These are phyloP conservation scores for Axis porcinus DNA, from an alignment of 2,113 vertebrate species.

Conservation along the genomic window DNA sequence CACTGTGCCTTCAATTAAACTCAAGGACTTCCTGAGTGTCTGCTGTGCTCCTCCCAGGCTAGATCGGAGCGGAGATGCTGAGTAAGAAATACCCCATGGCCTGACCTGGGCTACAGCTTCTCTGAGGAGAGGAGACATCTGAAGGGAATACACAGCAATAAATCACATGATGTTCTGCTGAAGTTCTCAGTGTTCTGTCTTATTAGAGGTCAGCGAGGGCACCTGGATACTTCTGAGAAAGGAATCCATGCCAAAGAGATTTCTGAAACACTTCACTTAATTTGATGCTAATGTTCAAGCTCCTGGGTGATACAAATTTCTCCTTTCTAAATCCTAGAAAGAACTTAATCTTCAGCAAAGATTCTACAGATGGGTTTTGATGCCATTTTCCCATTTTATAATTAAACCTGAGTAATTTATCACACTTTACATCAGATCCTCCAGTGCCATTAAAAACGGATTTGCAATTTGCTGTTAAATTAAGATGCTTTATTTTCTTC, in stretches of 20 bases:
- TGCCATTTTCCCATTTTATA: slow-evolving; percentile 30
- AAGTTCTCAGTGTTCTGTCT: neutral
- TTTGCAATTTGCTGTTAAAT: slow-evolving; percentile 54
- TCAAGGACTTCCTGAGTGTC: neutral
- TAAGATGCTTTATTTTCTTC: slow-evolving; percentile 46
- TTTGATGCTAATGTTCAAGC: neutral
- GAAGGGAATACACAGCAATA: neutral
- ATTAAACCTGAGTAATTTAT: slow-evolving; percentile 21
- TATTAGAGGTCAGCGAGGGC: neutral
- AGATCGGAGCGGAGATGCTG: neutral
- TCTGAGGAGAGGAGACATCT: neutral
- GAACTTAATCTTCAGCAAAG: neutral
- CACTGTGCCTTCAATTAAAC: neutral
- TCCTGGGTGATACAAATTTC: neutral
- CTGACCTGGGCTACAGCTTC: neutral
- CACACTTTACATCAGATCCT: slow-evolving; percentile 26
- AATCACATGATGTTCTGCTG: neutral
- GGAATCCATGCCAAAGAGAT: neutral
- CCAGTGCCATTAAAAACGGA: slow-evolving; percentile 42
- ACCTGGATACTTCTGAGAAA: neutral
- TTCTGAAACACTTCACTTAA: neutral
- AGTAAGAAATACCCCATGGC: neutral
- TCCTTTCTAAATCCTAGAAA: slow-evolving; percentile 41
- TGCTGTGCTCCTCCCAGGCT: rapidly evolving
- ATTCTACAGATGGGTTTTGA: slow-evolving; percentile 14